Conservation (phyloP, 1,140 invertebrate species). For the Aphis gossypii region DNA sequence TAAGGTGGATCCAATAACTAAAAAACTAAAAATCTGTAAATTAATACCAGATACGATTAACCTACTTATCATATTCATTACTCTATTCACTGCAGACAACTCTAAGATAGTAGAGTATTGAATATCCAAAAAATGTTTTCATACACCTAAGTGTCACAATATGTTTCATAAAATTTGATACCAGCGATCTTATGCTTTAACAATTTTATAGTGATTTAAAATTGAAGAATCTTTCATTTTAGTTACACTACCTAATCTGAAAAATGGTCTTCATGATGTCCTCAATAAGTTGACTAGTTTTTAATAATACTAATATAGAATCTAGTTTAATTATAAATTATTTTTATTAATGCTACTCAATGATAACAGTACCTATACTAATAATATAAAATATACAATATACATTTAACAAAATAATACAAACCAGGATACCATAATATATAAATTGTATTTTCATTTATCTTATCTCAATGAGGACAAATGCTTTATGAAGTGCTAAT, state of each 20-base stretch:
- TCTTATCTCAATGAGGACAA: not conserved
- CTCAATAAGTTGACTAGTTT: not conserved
- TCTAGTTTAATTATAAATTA: not conserved
- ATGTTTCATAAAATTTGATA: no score
- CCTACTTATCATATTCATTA: no score
- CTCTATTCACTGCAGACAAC: not conserved
- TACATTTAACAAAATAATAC: not conserved
- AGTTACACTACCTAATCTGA: not conserved
- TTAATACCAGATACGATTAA: not conserved
- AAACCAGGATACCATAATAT: not conserved
- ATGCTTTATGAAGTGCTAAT: not conserved
- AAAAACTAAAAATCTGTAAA: not conserved
- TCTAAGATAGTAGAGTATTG: not conserved
- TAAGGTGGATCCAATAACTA: no score
- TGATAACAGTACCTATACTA: not conserved
- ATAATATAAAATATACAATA: not conserved
- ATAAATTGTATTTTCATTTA: not conserved
- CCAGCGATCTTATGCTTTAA: not conserved
- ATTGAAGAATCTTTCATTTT: not conserved
- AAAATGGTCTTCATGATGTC: not conserved
- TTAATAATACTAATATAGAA: not conserved
- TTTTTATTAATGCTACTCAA: not conserved
- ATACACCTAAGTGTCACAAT: no score
- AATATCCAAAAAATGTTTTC: not conserved
- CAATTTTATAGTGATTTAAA: not conserved